phyloP scores from a whole-genome alignment of 2,797 vertebrate genomes.

The Phoeniculus purpureus region DNA sequence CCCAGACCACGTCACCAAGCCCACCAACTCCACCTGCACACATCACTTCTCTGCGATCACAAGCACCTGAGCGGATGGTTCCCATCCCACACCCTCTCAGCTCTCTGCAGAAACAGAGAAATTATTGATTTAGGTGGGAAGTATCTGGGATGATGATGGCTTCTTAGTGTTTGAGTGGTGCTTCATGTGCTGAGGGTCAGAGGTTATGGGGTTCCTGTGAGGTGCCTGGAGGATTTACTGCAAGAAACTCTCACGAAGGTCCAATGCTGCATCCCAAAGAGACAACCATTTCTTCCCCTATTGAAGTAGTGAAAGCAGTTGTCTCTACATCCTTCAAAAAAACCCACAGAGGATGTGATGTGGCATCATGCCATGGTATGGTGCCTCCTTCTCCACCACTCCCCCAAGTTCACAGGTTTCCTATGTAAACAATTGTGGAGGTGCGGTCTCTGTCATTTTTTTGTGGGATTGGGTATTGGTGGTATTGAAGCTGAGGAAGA shows the following conservation, averaged over 20 bases:
- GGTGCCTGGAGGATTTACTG: neutral
- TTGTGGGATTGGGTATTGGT: neutral
- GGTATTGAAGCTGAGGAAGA: neutral
- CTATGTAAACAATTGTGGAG: rapidly evolving
- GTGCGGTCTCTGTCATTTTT: rapidly evolving
- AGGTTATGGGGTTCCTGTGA: neutral
- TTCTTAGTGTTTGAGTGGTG: neutral
- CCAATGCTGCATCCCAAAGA: neutral
- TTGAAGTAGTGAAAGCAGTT: neutral
- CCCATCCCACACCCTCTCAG: neutral
- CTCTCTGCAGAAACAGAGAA: rapidly evolving
- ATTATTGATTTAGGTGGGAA: neutral
- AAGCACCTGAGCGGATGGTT: too few relatives aligned
- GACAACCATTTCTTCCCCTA: neutral
- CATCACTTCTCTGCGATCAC: too few relatives aligned
- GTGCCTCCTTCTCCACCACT: rapidly evolving
- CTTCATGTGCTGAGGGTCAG: rapidly evolving
- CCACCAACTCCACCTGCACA: too few relatives aligned
- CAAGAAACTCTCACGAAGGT: rapidly evolving
- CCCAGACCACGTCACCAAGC: too few relatives aligned
- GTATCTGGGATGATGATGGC: neutral
- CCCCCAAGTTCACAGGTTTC: neutral
- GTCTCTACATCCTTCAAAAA: neutral
- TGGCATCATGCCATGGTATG: neutral
- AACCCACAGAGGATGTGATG: neutral